These are phyloP conservation scores for Calliphora vicina DNA, from an alignment of 1,140 invertebrate species.

Conservation along the genomic window DNA sequence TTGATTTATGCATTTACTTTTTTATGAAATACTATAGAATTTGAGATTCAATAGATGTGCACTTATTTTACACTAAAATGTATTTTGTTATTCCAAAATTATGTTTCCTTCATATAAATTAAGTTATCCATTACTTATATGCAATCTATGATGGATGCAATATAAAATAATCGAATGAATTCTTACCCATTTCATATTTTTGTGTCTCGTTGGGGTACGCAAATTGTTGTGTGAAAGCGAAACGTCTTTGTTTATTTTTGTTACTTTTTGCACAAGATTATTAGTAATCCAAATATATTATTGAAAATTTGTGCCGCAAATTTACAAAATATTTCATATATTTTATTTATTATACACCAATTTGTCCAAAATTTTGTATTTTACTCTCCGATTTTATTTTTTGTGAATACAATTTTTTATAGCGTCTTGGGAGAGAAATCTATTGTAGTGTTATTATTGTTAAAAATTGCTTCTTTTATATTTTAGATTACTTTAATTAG, in stretches of 20 bases:
- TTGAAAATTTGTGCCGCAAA: neutral
- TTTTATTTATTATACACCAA: neutral
- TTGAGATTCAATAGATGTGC: too few relatives aligned
- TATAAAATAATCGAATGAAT: too few relatives aligned
- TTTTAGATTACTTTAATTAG: too few relatives aligned
- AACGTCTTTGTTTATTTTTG: neutral
- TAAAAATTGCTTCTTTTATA: neutral
- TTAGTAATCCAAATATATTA: constrained; percentile 3
- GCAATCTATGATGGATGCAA: too few relatives aligned
- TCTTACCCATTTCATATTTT: constrained; percentile 43
- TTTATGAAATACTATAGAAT: too few relatives aligned
- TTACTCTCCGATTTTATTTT: neutral
- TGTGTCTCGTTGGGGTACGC: neutral
- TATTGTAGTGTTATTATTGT: neutral
- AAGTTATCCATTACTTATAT: too few relatives aligned
- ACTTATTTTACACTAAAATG: too few relatives aligned
- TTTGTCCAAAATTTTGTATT: neutral
- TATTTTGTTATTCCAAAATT: too few relatives aligned
- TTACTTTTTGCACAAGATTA: neutral
- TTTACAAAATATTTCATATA: neutral
- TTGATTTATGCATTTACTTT: too few relatives aligned
- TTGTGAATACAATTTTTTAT: neutral
- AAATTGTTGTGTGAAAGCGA: neutral
- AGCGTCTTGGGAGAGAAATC: neutral
- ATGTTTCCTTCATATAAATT: too few relatives aligned